Conservation (phyloP, 2,888 invertebrate genomes). For the Sipha maydis region DNA sequence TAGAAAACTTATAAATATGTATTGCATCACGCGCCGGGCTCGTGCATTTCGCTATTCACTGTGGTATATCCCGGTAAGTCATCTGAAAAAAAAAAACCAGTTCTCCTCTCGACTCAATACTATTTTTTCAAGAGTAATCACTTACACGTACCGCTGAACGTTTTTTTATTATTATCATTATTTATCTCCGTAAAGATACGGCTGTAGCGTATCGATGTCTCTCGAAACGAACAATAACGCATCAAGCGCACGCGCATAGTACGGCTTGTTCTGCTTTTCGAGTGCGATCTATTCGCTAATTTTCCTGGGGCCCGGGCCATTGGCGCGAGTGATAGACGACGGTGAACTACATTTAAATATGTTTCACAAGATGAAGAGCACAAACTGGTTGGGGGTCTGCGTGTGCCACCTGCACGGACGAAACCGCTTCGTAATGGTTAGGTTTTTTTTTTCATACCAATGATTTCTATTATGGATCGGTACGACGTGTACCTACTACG, state of each 20-base stretch:
- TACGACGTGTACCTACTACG: too few relatives aligned
- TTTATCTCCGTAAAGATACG: neutral
- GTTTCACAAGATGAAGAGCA: conserved; percentile 1
- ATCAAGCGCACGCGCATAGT: neutral
- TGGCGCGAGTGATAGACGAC: neutral
- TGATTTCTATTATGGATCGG: too few relatives aligned
- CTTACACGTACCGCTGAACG: neutral
- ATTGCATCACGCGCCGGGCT: neutral
- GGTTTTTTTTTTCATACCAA: too few relatives aligned
- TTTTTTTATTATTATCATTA: neutral
- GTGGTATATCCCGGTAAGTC: neutral
- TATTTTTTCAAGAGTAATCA: conserved; percentile 1
- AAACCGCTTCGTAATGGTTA: conserved; percentile 1
- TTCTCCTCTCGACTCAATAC: neutral
- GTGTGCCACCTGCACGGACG: too few relatives aligned
- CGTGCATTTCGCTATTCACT: neutral
- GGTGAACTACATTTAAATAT: neutral
- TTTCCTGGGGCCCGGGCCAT: neutral
- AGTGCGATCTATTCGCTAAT: conserved; percentile 32
- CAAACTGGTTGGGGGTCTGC: neutral
- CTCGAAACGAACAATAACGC: too few relatives aligned
- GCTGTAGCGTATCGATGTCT: neutral
- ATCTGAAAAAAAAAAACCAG: conserved; percentile 2
- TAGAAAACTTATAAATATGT: neutral
- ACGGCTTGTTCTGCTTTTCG: conserved; percentile 28